Percentiles rank a stretch among this genome's conserved stretches.
These are phyloP conservation scores for Nannobrachium achirus DNA, from an alignment of 2,113 vertebrate species.

Conservation along the genomic window DNA sequence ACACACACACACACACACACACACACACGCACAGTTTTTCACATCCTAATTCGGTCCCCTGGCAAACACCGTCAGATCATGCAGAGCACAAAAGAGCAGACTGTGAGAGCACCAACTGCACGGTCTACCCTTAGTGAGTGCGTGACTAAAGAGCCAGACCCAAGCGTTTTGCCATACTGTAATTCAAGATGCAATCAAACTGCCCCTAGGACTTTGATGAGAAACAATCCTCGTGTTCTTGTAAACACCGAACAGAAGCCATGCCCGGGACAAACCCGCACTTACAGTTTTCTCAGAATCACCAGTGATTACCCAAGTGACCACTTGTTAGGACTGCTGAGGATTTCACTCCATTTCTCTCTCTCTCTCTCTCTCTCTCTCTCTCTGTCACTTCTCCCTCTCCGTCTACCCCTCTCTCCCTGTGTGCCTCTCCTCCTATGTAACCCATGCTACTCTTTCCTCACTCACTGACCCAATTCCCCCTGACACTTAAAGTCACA, in stretches of 20 bases:
- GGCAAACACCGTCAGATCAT: too few relatives aligned
- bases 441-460: slow-evolving; percentile 45
- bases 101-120: too few relatives aligned
- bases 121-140: too few relatives aligned
- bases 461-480: slow-evolving; percentile 65
- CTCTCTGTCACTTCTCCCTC: slow-evolving; percentile 24
- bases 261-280: slow-evolving; percentile 60
- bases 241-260: slow-evolving; percentile 31
- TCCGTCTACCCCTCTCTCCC: slow-evolving; percentile 40
- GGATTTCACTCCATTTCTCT: slow-evolving; percentile 61
- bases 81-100: slow-evolving; percentile 4
- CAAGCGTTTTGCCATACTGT: background rate
- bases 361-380: slow-evolving; percentile 3
- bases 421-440: slow-evolving; percentile 43
- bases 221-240: background rate
- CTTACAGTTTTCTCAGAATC: slow-evolving; percentile 75
- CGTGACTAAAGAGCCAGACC: background rate
- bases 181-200: slow-evolving; percentile 11
- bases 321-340: slow-evolving; percentile 67
- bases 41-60: too few relatives aligned
- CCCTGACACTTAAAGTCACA: slow-evolving; percentile 71
- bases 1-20: too few relatives aligned
- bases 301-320: slow-evolving; percentile 72
- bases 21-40: too few relatives aligned
- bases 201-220: slow-evolving; percentile 24